Evolutionary conservation across 2,888 invertebrate genomes (phyloP).

Genomic region (Aphidoletes aphidimyza): DNA sequence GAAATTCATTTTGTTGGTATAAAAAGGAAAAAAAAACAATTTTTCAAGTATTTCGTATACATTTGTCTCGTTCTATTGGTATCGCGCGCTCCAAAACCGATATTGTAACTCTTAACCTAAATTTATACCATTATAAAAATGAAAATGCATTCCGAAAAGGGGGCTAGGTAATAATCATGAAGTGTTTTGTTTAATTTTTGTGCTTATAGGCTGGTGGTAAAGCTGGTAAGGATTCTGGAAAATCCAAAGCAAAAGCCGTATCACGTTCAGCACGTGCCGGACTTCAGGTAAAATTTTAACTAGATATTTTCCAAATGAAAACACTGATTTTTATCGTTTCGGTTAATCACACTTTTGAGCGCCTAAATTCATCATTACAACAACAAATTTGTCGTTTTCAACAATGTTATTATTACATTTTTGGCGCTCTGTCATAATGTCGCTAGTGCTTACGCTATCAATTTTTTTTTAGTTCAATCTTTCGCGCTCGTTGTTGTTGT

Average conservation of each 20-base stretch:
- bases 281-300: slow-evolving; percentile 80
- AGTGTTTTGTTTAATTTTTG: background rate
- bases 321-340: background rate
- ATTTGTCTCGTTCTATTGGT: slow-evolving; percentile 6
- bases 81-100: slow-evolving; percentile 8
- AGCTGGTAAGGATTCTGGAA: slow-evolving; percentile 99
- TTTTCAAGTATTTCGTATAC: background rate
- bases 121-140: too few relatives aligned
- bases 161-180: background rate
- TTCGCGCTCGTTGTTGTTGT: too few relatives aligned
- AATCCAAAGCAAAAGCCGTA: slow-evolving; percentile 99
- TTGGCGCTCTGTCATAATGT: slow-evolving; percentile 55
- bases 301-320: background rate
- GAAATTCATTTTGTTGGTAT: slow-evolving; percentile 22
- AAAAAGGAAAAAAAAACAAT: background rate
- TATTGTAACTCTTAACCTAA: slow-evolving; percentile 10
- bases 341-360: slow-evolving; percentile 54
- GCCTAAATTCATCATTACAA: slow-evolving; percentile 56
- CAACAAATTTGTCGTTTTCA: slow-evolving; percentile 56
- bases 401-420: slow-evolving; percentile 55
- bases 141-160: too few relatives aligned
- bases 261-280: slow-evolving; percentile 99
- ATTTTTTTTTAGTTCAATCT: too few relatives aligned
- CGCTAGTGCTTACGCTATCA: slow-evolving; percentile 35
- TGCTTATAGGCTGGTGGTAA: slow-evolving; percentile 94